phyloP scores from a whole-genome alignment of 2,888 invertebrate genomes.

The Ophonus ardosiacus region DNA sequence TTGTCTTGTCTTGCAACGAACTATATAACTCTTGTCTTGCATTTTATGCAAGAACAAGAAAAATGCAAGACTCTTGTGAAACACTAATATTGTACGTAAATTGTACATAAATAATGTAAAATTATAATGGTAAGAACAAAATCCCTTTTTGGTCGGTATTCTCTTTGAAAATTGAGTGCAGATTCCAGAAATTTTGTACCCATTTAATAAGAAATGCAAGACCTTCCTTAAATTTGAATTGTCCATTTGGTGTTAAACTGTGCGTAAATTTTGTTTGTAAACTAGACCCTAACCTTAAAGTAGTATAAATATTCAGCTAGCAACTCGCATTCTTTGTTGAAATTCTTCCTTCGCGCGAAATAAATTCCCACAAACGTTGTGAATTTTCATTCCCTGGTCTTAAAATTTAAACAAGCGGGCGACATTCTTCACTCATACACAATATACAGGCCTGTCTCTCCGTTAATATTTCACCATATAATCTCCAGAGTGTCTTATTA shows the following conservation, averaged over 20 bases:
- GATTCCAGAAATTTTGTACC: background rate
- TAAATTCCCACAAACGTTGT: slow-evolving; percentile 6
- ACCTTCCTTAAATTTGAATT: background rate
- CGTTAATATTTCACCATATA: slow-evolving; percentile 58
- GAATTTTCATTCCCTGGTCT: slow-evolving; percentile 22
- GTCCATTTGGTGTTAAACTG: background rate
- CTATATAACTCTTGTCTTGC: no score
- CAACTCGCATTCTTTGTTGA: background rate
- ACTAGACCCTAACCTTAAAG: background rate
- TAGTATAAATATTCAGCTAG: background rate
- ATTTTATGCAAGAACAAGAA: no score
- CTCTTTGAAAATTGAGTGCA: no score
- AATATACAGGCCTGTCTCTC: slow-evolving; percentile 1
- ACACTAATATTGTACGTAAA: no score
- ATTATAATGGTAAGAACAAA: no score
- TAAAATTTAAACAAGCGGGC: slow-evolving; percentile 41
- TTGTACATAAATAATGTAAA: no score
- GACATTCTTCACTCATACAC: slow-evolving; percentile 32
- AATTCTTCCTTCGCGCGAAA: slow-evolving; percentile 3
- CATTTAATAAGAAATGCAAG: background rate
- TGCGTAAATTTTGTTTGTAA: background rate
- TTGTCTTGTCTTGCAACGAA: no score
- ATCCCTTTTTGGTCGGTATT: no score
- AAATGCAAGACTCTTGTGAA: no score
- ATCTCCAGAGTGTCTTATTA: slow-evolving; percentile 60